Conservation (phyloP, 2,797 vertebrate genomes). For the Synaphobranchus kaupii region DNA sequence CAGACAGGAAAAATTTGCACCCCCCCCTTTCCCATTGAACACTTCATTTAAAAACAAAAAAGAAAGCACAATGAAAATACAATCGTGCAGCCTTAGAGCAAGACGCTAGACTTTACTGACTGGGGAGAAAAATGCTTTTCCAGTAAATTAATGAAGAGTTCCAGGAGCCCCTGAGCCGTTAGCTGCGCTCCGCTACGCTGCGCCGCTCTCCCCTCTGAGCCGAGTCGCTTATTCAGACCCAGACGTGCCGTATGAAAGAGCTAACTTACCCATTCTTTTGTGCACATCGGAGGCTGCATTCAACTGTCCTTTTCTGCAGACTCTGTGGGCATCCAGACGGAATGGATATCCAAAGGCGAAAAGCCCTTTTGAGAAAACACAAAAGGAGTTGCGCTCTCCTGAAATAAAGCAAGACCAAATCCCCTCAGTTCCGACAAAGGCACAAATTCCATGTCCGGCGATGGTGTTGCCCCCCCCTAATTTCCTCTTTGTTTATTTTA, state of each 20-base stretch:
- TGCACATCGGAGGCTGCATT: constrained; percentile 99
- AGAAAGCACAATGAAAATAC: neutral
- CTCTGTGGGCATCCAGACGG: constrained; percentile 89
- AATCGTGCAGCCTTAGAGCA: neutral
- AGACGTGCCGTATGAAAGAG: constrained; percentile 76
- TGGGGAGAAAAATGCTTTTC: constrained; percentile 28
- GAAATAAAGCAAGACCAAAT: constrained; percentile 73
- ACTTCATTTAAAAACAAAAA: neutral
- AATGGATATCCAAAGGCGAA: constrained; percentile 86
- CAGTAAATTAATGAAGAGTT: constrained; percentile 51
- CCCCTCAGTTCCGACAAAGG: constrained; percentile 75
- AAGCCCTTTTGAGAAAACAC: constrained; percentile 83
- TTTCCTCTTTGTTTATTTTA: constrained; percentile 31
- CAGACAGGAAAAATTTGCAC: neutral
- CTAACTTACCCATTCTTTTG: constrained; percentile 99
- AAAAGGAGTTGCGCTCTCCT: constrained; percentile 76
- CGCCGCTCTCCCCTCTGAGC: constrained; percentile 54
- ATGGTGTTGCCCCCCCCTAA: constrained; percentile 49
- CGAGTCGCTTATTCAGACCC: constrained; percentile 73
- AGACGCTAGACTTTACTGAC: neutral
- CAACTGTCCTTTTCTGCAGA: constrained; percentile 93
- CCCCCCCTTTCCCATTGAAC: too few species aligned
- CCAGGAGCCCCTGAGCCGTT: constrained; percentile 55
- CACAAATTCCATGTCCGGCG: constrained; percentile 78
- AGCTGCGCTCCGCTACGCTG: constrained; percentile 49